phyloP scores from a whole-genome alignment of 2,888 invertebrate genomes.

The Stenodera caucasica region DNA sequence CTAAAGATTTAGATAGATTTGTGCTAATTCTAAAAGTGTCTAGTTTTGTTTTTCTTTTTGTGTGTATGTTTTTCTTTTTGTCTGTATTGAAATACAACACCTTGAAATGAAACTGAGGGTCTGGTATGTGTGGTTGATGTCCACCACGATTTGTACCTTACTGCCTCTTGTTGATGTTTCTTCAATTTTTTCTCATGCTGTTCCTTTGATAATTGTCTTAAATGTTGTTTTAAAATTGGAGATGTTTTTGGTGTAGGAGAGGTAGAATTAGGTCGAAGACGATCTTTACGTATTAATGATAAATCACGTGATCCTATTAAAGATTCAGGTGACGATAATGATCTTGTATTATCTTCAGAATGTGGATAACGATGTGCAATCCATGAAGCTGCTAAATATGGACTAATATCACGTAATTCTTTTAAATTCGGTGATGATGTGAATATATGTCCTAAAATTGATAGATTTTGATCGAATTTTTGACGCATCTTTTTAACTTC shows the following conservation, averaged over 20 bases:
- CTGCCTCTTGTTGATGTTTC: conserved; percentile 69
- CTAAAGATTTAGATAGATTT: conserved; percentile 15
- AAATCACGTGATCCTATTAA: conserved; percentile 41
- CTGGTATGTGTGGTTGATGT: conserved; percentile 59
- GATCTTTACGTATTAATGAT: conserved; percentile 55
- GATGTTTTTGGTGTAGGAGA: conserved; percentile 56
- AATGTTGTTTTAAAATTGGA: conserved; percentile 53
- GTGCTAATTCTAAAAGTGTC: conserved; percentile 21
- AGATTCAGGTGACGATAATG: conserved; percentile 60
- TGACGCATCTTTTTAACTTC: conserved; percentile 74
- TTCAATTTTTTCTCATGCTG: conserved; percentile 65
- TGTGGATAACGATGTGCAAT: conserved; percentile 78
- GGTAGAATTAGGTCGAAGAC: conserved; percentile 53
- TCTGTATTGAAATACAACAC: conserved; percentile 57
- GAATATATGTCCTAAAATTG: conserved; percentile 75
- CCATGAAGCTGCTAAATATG: conserved; percentile 79
- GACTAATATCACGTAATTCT: conserved; percentile 75
- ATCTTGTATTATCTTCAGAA: conserved; percentile 67
- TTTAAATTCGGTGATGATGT: conserved; percentile 79
- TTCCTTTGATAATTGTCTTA: conserved; percentile 46
- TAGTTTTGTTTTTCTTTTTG: no score
- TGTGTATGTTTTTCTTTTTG: neutral
- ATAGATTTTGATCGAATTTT: conserved; percentile 67
- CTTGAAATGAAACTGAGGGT: conserved; percentile 75
- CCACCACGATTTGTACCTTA: conserved; percentile 57